A percentile compares a stretch with the other conserved stretches of the same genome.
These are phyloP conservation scores for Melitaea cinxia DNA, from an alignment of 1,140 invertebrate species.

Conservation along the genomic window DNA sequence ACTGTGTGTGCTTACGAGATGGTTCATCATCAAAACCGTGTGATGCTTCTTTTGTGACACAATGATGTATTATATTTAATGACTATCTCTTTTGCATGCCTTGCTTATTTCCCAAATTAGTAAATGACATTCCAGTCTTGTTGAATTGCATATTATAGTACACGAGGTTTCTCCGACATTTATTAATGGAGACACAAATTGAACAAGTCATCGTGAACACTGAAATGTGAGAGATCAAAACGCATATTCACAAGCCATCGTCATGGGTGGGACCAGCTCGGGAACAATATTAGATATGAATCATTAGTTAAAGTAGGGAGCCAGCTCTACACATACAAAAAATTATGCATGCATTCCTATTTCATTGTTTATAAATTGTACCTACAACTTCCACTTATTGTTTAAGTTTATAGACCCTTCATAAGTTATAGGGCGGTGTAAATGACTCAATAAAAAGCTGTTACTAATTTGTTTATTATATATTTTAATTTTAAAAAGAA, in stretches of 20 bases:
- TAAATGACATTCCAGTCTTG: slow-evolving; percentile 80
- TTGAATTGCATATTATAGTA: slow-evolving; percentile 69
- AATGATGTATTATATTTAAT: neutral
- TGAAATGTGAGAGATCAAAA: slow-evolving; percentile 43
- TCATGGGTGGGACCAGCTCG: slow-evolving; percentile 79
- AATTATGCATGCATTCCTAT: slow-evolving; percentile 61
- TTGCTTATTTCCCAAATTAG: slow-evolving; percentile 70
- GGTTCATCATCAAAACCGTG: slow-evolving; percentile 37
- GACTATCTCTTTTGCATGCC: slow-evolving; percentile 18
- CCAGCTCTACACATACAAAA: slow-evolving; percentile 53
- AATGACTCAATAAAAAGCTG: slow-evolving; percentile 44
- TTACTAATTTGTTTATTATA: slow-evolving; percentile 50
- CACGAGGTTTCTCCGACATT: slow-evolving; percentile 34
- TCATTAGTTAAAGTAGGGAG: slow-evolving; percentile 73
- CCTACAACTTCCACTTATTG: slow-evolving; percentile 49
- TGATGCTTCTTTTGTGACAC: slow-evolving; percentile 6
- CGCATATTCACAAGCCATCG: slow-evolving; percentile 72
- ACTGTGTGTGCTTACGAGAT: slow-evolving; percentile 52
- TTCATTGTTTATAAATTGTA: slow-evolving; percentile 47
- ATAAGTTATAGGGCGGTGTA: slow-evolving; percentile 51
- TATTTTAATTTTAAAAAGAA: slow-evolving; percentile 54
- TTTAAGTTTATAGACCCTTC: slow-evolving; percentile 53
- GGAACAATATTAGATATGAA: slow-evolving; percentile 79
- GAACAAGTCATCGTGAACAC: slow-evolving; percentile 10
- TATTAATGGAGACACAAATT: neutral